phyloP scores from a whole-genome alignment of 2,888 invertebrate species.

The Sphaerophoria rueppellii region DNA sequence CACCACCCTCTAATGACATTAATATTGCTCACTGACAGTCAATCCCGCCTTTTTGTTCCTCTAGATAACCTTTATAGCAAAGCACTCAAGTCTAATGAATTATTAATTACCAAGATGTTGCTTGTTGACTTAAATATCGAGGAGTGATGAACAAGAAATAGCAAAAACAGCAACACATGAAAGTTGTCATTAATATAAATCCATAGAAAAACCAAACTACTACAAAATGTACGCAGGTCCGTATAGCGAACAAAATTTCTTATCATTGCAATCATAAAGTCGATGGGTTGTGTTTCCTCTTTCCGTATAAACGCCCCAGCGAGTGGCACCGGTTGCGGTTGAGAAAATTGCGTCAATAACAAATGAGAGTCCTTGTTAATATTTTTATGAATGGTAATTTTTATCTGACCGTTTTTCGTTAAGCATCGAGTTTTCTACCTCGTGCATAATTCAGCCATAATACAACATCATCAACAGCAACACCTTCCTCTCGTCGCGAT shows the following conservation, averaged over 20 bases:
- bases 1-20: constrained; percentile 13
- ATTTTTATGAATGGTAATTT: constrained; percentile 41
- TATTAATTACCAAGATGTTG: constrained; percentile 27
- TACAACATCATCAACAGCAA: not conserved
- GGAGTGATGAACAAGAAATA: constrained; percentile 22
- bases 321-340: not conserved
- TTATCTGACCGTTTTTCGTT: constrained; percentile 33
- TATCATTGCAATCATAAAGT: constrained; percentile 1
- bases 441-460: constrained; percentile 31
- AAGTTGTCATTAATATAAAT: constrained; percentile 10
- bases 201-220: not conserved
- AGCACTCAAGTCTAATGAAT: constrained; percentile 34
- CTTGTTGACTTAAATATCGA: constrained; percentile 31
- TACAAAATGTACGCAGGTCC: constrained; percentile 6
- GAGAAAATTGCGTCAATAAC: constrained; percentile 21
- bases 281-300: not conserved
- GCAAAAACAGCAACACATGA: constrained; percentile 30
- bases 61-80: not conserved
- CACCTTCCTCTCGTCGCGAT: not conserved
- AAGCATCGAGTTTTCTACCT: constrained; percentile 4
- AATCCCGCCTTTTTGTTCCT: not conserved
- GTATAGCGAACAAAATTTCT: not conserved
- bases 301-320: not conserved
- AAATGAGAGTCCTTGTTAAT: constrained; percentile 29
- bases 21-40: not conserved